Percentiles rank a stretch among this genome's conserved stretches.
These are phyloP conservation scores for Syngnathus floridae DNA, from an alignment of 2,113 vertebrate species.

Conservation along the genomic window DNA sequence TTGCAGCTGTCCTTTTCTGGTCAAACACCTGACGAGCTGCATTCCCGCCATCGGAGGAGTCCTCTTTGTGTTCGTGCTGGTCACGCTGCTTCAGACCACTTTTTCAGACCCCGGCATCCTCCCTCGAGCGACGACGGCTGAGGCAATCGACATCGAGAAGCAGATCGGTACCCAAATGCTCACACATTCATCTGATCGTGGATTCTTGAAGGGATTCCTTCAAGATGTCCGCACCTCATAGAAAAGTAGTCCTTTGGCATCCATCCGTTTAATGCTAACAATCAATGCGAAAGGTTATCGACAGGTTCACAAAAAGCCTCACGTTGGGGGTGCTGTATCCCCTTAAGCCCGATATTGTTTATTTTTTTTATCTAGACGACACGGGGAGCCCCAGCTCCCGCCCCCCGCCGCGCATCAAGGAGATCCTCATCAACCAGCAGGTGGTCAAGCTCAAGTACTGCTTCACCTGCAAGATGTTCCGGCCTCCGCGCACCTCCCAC, in stretches of 20 bases:
- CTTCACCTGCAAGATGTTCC: slow-evolving; percentile 97
- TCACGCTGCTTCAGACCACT: slow-evolving; percentile 88
- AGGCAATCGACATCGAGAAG: slow-evolving; percentile 85
- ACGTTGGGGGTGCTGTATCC: too few species aligned
- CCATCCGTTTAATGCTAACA: too few species aligned
- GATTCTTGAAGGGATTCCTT: neutral
- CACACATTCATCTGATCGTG: neutral
- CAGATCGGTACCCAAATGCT: slow-evolving; percentile 74
- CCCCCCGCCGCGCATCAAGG: slow-evolving; percentile 83
- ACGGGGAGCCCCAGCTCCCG: slow-evolving; percentile 79
- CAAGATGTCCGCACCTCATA: too few species aligned
- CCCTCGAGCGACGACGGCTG: slow-evolving; percentile 85
- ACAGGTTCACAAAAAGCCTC: too few species aligned
- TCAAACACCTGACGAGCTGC: slow-evolving; percentile 79
- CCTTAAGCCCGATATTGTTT: neutral
- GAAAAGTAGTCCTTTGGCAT: too few species aligned
- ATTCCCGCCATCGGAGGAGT: slow-evolving; percentile 84
- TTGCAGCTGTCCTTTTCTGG: slow-evolving; percentile 86
- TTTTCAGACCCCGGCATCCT: slow-evolving; percentile 91
- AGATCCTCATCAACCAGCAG: slow-evolving; percentile 88
- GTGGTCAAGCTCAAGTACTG: slow-evolving; percentile 93
- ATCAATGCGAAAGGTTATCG: too few species aligned
- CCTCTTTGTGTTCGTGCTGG: slow-evolving; percentile 88
- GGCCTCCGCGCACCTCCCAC: slow-evolving; percentile 89
- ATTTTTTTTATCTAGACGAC: slow-evolving; percentile 66